phyloP scores from a whole-genome alignment of 2,113 vertebrate genomes.

The Eurystomus gularis region DNA sequence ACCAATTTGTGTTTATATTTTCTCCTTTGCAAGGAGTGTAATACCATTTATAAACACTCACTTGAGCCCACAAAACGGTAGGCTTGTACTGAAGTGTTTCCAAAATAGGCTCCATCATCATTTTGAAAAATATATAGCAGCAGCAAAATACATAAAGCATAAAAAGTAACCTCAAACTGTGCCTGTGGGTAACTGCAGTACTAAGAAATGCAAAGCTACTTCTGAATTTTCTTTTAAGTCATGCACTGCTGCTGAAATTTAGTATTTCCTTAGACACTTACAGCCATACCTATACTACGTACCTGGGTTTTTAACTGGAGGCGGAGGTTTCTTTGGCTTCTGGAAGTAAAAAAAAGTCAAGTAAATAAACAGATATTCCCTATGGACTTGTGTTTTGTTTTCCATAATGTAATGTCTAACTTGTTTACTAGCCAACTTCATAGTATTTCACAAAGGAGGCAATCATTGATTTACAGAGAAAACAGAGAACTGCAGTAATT shows the following conservation, averaged over 20 bases:
- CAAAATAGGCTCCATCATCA: neutral
- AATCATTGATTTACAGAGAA: neutral
- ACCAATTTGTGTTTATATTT: neutral
- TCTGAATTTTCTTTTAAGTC: neutral
- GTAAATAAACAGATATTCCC: neutral
- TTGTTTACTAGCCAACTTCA: neutral
- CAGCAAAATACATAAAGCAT: neutral
- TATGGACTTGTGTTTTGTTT: neutral
- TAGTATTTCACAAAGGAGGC: neutral
- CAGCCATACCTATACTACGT: neutral
- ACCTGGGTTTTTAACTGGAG: slow-evolving; percentile 82
- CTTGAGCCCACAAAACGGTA: neutral
- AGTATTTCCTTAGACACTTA: neutral
- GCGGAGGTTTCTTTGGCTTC: slow-evolving; percentile 88
- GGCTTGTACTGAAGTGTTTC: neutral
- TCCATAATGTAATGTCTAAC: neutral
- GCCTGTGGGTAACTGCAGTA: neutral
- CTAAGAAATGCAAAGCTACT: neutral
- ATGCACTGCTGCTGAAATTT: neutral
- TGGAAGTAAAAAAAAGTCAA: slow-evolving; percentile 46
- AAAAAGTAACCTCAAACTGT: neutral
- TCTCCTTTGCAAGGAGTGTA: neutral
- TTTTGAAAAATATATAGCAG: neutral
- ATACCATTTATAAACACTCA: neutral
- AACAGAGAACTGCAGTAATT: neutral